Evolutionary conservation across 1,140 invertebrate species (phyloP).

Genomic region (Drosophila guanche): DNA sequence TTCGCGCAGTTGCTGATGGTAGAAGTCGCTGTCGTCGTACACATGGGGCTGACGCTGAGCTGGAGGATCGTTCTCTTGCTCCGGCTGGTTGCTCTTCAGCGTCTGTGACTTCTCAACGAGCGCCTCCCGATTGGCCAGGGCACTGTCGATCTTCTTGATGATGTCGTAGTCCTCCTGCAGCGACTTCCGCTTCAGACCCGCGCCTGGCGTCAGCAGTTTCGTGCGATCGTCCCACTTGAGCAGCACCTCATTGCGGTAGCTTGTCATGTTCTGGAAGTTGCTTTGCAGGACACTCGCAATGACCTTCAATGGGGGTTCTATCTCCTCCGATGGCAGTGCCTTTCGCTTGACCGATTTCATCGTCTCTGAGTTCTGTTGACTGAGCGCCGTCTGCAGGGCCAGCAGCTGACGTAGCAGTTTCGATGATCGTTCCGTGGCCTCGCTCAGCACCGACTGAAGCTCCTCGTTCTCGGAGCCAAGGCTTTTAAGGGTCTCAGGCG

Average conservation of each 20-base stretch:
- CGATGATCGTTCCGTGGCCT: slow-evolving; percentile 85
- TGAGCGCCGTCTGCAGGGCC: slow-evolving; percentile 84
- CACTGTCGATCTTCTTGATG: slow-evolving; percentile 94
- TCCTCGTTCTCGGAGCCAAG: slow-evolving; percentile 84
- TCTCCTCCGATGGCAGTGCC: slow-evolving; percentile 76
- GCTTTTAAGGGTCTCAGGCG: slow-evolving; percentile 85
- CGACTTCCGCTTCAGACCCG: slow-evolving; percentile 87
- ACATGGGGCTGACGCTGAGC: slow-evolving; percentile 87
- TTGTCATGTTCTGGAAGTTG: slow-evolving; percentile 87
- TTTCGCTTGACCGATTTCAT: slow-evolving; percentile 80
- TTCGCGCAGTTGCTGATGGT: slow-evolving; percentile 95
- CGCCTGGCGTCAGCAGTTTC: slow-evolving; percentile 86
- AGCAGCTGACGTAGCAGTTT: slow-evolving; percentile 88
- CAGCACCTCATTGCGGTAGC: slow-evolving; percentile 91
- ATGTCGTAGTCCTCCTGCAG: slow-evolving; percentile 89
- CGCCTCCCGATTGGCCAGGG: slow-evolving; percentile 90
- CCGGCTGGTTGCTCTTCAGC: slow-evolving; percentile 89
- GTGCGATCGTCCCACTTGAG: slow-evolving; percentile 98
- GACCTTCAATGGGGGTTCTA: slow-evolving; percentile 84
- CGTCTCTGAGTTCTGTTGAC: slow-evolving; percentile 67
- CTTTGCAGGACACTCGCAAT: slow-evolving; percentile 87
- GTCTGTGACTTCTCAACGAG: slow-evolving; percentile 92
- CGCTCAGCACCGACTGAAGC: slow-evolving; percentile 85
- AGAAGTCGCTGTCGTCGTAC: slow-evolving; percentile 98
- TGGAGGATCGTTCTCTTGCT: slow-evolving; percentile 74